A percentile compares a stretch with the other conserved stretches of the same genome.
Conservation (phyloP, 2,888 invertebrate genomes). For the Drosophila lacicola region DNA sequence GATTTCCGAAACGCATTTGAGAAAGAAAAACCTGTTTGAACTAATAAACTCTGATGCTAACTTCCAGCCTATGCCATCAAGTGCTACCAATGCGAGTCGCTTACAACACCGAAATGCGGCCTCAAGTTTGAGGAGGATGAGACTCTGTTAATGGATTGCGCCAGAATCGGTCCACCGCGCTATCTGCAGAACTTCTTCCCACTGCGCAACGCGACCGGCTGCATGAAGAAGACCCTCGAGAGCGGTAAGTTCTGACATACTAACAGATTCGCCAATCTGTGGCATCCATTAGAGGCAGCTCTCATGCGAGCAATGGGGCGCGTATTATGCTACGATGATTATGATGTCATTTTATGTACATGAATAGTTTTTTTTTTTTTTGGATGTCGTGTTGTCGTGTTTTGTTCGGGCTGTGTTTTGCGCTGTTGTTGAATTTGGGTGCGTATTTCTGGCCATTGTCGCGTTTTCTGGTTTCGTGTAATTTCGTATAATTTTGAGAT, state of each 20-base stretch:
- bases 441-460: slow-evolving; percentile 30
- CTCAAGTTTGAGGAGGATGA: slow-evolving; percentile 80
- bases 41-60: slow-evolving; percentile 3
- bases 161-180: slow-evolving; percentile 77
- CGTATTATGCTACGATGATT: slow-evolving; percentile 19
- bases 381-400: slow-evolving; percentile 7
- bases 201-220: slow-evolving; percentile 82
- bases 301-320: slow-evolving; percentile 12
- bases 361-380: slow-evolving; percentile 2
- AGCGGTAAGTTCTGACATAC: slow-evolving; percentile 71
- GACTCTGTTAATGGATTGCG: slow-evolving; percentile 75
- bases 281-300: slow-evolving; percentile 18
- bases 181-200: slow-evolving; percentile 75
- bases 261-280: slow-evolving; percentile 5
- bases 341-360: slow-evolving; percentile 56
- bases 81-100: slow-evolving; percentile 84
- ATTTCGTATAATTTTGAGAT: slow-evolving; percentile 48
- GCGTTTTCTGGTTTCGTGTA: slow-evolving; percentile 37
- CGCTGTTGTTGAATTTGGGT: slow-evolving; percentile 31
- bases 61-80: slow-evolving; percentile 81
- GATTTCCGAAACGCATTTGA: neutral
- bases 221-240: slow-evolving; percentile 83
- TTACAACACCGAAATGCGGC: slow-evolving; percentile 82
- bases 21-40: slow-evolving; percentile 8
- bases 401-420: slow-evolving; percentile 16